Evolutionary conservation across 2,113 vertebrate species (phyloP), one percentile per base, ranked within the genome.

Genomic region (Coreoperca whiteheadi): DNA sequence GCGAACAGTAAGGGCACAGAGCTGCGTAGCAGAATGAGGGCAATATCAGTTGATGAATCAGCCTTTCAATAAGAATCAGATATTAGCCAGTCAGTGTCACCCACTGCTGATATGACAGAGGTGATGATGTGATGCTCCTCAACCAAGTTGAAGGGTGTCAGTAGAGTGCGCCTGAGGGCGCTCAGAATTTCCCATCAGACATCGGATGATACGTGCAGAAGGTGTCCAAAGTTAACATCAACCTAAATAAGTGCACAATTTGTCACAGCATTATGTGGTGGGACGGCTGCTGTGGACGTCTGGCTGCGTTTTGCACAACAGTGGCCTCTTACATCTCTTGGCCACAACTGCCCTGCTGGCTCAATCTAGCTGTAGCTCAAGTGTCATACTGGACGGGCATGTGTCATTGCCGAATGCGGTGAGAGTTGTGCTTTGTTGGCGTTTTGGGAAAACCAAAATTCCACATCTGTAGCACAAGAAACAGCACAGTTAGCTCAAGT

Each of bases 41-140:
- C 43, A 43, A 30, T 14, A 64, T 75, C 16, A 18, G 51, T 6
- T 4, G 20, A 59, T 41, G 64, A 65, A 59, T 72, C 8, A 0
- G 41, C 37, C 59, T 65, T 64, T 71, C 41, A 68, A 56, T 79
- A 70, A 71, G 73, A 65, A 69, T 21, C 72, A 34, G 64, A 67
- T 34, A 75, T 66, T 37, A 83, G 71, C 41, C 65, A 18, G 74
- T 71, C 41, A 18, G 43, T 77, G 78, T 79, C 61, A 39, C 60
- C 81, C 68, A 28, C 79, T 65, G 74, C 59, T 60, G 64, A 1
- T n/a, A 6, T 65, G 87, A 80, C 76, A 83, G 83, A 85, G 53
- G 69, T 75, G 77, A 82, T 85, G 81, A 89, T 64, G 79, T 25
- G 79, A 87, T 71, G 81, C 61, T 82, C 53, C 84, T 81, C 23